Conservation (phyloP, 2,113 vertebrate species). For the Geococcyx californianus region DNA sequence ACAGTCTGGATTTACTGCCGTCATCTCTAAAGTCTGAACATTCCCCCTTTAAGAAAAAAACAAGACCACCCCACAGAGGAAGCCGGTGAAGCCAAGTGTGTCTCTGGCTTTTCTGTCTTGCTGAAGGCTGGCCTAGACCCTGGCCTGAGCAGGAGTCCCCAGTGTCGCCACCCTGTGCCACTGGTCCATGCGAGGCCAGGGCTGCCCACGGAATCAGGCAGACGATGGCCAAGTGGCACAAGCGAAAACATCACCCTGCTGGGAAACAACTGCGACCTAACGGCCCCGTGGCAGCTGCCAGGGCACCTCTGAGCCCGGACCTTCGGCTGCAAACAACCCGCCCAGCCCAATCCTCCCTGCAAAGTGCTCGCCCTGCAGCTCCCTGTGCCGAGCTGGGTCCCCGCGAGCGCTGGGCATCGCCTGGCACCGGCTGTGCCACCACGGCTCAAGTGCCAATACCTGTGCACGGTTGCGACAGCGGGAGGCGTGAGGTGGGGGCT, state of each 20-base stretch:
- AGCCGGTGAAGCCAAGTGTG: background rate
- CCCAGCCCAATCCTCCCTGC: accelerated
- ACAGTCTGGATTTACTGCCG: background rate
- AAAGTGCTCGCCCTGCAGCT: no score
- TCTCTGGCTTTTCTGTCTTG: background rate
- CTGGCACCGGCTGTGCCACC: no score
- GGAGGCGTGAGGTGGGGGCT: no score
- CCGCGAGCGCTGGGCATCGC: no score
- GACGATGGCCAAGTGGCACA: background rate
- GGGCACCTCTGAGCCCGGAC: background rate
- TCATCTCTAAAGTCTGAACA: background rate
- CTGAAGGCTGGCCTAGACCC: background rate
- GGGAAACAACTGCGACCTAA: background rate
- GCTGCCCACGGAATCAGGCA: background rate
- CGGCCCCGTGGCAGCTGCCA: accelerated
- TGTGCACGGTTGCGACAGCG: no score
- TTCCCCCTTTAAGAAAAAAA: background rate
- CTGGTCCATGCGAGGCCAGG: background rate
- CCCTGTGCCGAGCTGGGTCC: no score
- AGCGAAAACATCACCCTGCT: background rate
- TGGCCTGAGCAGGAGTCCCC: background rate
- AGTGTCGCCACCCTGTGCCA: background rate
- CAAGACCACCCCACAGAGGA: background rate
- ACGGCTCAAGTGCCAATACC: no score
- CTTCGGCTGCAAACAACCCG: background rate